Percentiles rank a stretch among this genome's conserved stretches.
Conservation (phyloP, 2,113 vertebrate species). For the Hippocampus barbouri region DNA sequence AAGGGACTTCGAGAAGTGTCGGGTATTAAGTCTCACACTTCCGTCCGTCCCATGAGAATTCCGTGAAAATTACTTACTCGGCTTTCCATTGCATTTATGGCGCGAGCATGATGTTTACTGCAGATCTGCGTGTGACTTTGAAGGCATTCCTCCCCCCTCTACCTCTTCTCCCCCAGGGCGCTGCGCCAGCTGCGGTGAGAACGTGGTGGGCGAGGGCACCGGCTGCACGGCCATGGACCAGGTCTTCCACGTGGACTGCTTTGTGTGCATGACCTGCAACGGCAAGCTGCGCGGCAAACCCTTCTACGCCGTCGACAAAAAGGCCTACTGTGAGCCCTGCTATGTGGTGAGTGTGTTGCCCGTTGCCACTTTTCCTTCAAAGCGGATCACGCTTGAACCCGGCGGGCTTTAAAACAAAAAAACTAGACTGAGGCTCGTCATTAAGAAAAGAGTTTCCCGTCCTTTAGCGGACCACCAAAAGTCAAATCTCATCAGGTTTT, state of each 20-base stretch:
- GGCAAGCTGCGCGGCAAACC: conserved; percentile 92
- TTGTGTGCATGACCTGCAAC: conserved; percentile 88
- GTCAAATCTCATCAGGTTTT: too few species aligned
- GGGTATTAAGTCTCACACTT: too few species aligned
- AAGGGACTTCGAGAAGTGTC: too few species aligned
- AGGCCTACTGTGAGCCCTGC: conserved; percentile 95
- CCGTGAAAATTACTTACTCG: too few species aligned
- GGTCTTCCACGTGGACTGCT: conserved; percentile 94
- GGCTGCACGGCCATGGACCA: conserved; percentile 99
- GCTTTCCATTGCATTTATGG: background rate
- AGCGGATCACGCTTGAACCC: too few species aligned
- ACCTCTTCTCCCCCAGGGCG: conserved; percentile 75
- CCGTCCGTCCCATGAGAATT: too few species aligned
- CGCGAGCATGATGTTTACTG: background rate
- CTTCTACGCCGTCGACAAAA: conserved; percentile 96
- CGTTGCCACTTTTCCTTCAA: background rate
- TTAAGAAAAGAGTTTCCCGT: too few species aligned
- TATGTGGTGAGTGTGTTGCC: conserved; percentile 84
- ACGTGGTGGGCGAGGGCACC: conserved; percentile 92
- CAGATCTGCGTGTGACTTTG: background rate
- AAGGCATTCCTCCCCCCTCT: background rate
- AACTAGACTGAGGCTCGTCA: too few species aligned
- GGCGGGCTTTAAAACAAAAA: too few species aligned
- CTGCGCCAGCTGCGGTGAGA: conserved; percentile 92
- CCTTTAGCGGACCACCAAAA: too few species aligned